These are phyloP conservation scores for Pristionchus mayeri DNA, from an alignment of 2,888 invertebrate species.

Conservation along the genomic window DNA sequence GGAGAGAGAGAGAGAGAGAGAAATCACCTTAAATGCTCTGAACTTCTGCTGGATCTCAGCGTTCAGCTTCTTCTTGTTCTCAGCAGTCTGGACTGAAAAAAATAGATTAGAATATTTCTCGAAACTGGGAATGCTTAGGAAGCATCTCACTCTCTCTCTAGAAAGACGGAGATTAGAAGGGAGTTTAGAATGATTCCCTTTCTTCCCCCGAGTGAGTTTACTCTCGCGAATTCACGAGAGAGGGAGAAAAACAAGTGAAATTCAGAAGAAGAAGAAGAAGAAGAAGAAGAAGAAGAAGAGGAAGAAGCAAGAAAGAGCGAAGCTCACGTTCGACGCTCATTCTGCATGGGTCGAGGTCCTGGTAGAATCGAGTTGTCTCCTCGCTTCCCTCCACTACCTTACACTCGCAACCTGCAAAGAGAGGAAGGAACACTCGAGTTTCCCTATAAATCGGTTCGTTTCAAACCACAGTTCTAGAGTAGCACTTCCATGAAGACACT, in stretches of 20 bases:
- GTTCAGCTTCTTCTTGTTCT: constrained; percentile 71
- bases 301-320: no score
- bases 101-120: neutral
- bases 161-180: neutral
- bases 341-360: constrained; percentile 41
- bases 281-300: no score
- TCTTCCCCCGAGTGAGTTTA: neutral
- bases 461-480: neutral
- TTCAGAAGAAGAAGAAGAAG: neutral
- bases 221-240: neutral
- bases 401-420: constrained; percentile 45
- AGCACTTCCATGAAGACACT: neutral
- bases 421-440: no score
- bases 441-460: neutral
- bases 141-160: neutral
- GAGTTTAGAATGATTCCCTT: neutral
- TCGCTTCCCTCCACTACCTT: constrained; percentile 19
- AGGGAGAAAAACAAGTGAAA: no score
- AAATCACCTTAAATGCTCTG: constrained; percentile 61
- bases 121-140: neutral
- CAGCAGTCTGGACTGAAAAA: constrained; percentile 65
- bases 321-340: constrained; percentile 39
- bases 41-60: constrained; percentile 72
- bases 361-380: constrained; percentile 3
- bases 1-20: no score